Conservation (phyloP, 1,140 invertebrate genomes). For the Mylabris phalerata region DNA sequence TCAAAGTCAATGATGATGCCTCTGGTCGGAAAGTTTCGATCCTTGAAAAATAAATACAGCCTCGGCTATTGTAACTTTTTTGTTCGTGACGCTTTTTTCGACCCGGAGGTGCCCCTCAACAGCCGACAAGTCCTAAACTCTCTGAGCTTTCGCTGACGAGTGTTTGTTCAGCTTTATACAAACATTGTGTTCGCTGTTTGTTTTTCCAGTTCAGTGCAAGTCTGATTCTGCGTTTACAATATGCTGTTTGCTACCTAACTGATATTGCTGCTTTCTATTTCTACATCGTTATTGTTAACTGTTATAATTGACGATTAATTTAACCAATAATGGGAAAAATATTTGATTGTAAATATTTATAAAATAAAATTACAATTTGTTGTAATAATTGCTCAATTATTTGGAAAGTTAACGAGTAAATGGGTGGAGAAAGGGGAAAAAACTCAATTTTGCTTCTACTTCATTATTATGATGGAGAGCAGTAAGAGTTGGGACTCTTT, state of each 20-base stretch:
- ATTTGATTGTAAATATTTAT: slow-evolving; percentile 6
- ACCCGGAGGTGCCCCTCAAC: slow-evolving; percentile 3
- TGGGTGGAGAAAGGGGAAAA: no score
- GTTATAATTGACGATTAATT: slow-evolving; percentile 15
- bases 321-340: not conserved
- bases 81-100: slow-evolving; percentile 15
- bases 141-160: slow-evolving; percentile 29
- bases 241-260: slow-evolving; percentile 1
- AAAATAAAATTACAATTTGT: no score
- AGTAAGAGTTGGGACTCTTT: no score
- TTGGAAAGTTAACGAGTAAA: no score
- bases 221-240: slow-evolving; percentile 24
- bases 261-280: no score
- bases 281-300: not conserved
- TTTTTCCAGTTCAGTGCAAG: slow-evolving; percentile 32
- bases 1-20: slow-evolving; percentile 18
- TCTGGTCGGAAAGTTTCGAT: slow-evolving; percentile 10
- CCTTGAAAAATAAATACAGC: slow-evolving; percentile 28
- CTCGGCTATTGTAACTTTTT: slow-evolving; percentile 21
- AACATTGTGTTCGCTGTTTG: slow-evolving; percentile 32
- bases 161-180: slow-evolving; percentile 31
- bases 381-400: no score
- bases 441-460: no score
- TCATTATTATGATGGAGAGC: no score
- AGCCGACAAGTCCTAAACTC: no score